phyloP scores from a whole-genome alignment of 2,888 invertebrate genomes.

The Eurytoma adleriae region DNA sequence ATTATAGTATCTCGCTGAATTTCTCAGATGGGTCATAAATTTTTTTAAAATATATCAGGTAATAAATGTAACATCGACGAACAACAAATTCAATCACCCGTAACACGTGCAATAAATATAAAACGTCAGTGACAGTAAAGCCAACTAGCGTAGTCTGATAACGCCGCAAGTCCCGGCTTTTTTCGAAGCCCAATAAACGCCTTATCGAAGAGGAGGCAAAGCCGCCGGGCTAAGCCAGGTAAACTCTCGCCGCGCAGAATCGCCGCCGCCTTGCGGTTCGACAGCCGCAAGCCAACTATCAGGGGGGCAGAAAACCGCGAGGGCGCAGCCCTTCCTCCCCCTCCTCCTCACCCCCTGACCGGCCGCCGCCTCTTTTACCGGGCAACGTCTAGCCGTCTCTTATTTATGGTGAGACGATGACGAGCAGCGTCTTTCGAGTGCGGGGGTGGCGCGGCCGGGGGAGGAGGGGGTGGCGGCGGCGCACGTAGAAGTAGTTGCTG shows the following conservation, averaged over 20 bases:
- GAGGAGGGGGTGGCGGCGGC: neutral
- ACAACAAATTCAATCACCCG: too few relatives aligned
- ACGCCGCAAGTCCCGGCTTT: neutral
- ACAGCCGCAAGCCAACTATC: neutral
- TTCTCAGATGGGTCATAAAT: too few relatives aligned
- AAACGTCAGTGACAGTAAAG: too few relatives aligned
- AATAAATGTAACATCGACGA: too few relatives aligned
- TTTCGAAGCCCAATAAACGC: slow-evolving; percentile 20
- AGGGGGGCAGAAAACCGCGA: slow-evolving; percentile 34
- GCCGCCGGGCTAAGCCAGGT: slow-evolving; percentile 22
- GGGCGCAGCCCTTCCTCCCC: neutral
- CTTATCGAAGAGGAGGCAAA: neutral
- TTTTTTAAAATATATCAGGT: too few relatives aligned
- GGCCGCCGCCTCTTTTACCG: slow-evolving; percentile 4
- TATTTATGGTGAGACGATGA: slow-evolving; percentile 56
- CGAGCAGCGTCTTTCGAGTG: slow-evolving; percentile 25
- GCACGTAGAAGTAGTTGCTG: slow-evolving; percentile 15
- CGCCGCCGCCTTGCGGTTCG: slow-evolving; percentile 31
- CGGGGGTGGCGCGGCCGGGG: neutral
- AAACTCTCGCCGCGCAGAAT: slow-evolving; percentile 19
- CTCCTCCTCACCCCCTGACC: neutral
- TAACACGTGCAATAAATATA: too few relatives aligned
- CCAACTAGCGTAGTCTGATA: neutral
- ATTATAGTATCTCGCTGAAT: too few relatives aligned
- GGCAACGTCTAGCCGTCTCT: slow-evolving; percentile 23